Conservation (phyloP, 1,140 invertebrate genomes). For the Xylocopa sonorina region DNA sequence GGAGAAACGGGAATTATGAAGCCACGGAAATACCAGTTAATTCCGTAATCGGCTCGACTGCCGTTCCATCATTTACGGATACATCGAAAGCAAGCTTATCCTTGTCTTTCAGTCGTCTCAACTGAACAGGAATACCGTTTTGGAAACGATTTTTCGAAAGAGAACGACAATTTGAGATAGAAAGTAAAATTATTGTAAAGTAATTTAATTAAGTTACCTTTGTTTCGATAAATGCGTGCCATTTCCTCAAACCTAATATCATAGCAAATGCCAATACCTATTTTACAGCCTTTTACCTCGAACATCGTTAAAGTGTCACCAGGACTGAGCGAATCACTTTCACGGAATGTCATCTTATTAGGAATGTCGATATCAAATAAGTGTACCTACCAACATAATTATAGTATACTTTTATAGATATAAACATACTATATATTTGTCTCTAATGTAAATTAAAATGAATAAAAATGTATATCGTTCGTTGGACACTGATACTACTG, state of each 20-base stretch:
- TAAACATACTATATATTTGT: no score
- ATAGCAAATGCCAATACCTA: slow-evolving; percentile 97
- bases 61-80: neutral
- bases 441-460: neutral
- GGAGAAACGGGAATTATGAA: slow-evolving; percentile 10
- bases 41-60: neutral
- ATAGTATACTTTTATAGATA: no score
- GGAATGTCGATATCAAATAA: slow-evolving; percentile 98
- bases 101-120: neutral
- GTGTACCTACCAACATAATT: slow-evolving; percentile 88
- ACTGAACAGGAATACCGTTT: no score
- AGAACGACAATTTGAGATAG: neutral
- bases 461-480: neutral
- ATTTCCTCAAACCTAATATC: slow-evolving; percentile 96
- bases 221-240: slow-evolving; percentile 90
- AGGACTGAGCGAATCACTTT: slow-evolving; percentile 91
- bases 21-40: neutral
- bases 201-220: slow-evolving; percentile 76
- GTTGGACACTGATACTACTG: neutral
- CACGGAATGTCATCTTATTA: slow-evolving; percentile 95
- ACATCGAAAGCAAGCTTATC: neutral
- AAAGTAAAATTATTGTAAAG: neutral
- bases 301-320: slow-evolving; percentile 91
- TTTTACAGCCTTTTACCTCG: slow-evolving; percentile 87
- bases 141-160: no score